A percentile compares a stretch with the other conserved stretches of the same genome.
These are phyloP conservation scores for Linnaemya tessellans DNA, from an alignment of 2,888 invertebrate genomes.

Conservation along the genomic window DNA sequence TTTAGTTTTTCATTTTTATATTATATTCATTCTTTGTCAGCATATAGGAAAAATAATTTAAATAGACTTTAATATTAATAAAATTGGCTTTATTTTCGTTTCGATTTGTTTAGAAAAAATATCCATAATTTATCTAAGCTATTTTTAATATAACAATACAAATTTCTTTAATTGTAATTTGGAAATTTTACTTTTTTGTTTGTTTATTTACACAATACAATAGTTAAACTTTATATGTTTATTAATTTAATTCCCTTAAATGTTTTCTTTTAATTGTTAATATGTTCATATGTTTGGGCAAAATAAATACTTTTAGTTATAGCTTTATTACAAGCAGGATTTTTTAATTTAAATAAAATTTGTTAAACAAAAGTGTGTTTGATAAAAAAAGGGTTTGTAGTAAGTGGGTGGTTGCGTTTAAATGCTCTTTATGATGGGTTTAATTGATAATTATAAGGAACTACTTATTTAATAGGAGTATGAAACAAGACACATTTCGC, in stretches of 20 bases:
- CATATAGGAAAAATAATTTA: conserved; percentile 44
- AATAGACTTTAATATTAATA: conserved; percentile 7
- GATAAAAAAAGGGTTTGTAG: not conserved
- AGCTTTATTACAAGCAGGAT: not conserved
- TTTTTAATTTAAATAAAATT: conserved; percentile 32
- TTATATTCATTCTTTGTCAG: not conserved
- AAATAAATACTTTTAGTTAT: conserved; percentile 52
- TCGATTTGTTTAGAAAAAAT: conserved; percentile 30
- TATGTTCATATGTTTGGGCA: conserved; percentile 8
- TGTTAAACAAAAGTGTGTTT: conserved; percentile 40
- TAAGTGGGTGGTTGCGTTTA: conserved; percentile 19
- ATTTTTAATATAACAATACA: conserved; percentile 35
- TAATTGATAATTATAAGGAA: conserved; percentile 2
- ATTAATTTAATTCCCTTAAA: conserved; percentile 3
- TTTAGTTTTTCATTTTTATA: conserved; percentile 11
- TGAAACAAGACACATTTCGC: too few species aligned
- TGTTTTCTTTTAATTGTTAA: conserved; percentile 5
- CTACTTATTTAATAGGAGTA: not conserved
- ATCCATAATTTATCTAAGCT: conserved; percentile 33
- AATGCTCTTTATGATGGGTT: conserved; percentile 11
- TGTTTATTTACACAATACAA: conserved; percentile 42
- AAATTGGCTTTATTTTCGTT: conserved; percentile 17
- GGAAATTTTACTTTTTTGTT: conserved; percentile 15
- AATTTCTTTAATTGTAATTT: conserved; percentile 22
- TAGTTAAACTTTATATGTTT: conserved; percentile 20